phyloP scores from a whole-genome alignment of 2,113 vertebrate genomes.

The Poecilia latipinna region DNA sequence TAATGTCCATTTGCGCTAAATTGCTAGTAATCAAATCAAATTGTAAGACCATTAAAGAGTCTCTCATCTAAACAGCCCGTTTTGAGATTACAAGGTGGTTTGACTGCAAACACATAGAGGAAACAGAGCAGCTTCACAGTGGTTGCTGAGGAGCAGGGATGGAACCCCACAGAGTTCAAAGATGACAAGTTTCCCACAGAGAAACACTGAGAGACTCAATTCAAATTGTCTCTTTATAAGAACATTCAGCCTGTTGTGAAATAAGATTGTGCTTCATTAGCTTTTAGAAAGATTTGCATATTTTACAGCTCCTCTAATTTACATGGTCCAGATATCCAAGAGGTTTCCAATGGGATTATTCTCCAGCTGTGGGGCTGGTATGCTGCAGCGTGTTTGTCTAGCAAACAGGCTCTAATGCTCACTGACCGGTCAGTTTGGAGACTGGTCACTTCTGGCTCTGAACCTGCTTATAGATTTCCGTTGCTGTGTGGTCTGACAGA shows the following conservation, averaged over 20 bases:
- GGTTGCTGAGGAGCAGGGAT: constrained; percentile 56
- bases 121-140: constrained; percentile 31
- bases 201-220: constrained; percentile 61
- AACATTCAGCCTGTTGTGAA: constrained; percentile 69
- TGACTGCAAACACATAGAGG: constrained; percentile 4
- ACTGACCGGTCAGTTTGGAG: constrained; percentile 53
- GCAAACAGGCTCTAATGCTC: constrained; percentile 76
- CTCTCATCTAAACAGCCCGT: neutral
- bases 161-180: constrained; percentile 70
- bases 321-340: constrained; percentile 64
- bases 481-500: constrained; percentile 89
- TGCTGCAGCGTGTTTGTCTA: constrained; percentile 80
- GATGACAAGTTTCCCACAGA: constrained; percentile 79
- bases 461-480: constrained; percentile 93
- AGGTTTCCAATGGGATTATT: constrained; percentile 67
- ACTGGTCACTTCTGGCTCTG: constrained; percentile 81
- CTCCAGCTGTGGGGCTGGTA: constrained; percentile 72
- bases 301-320: constrained; percentile 65
- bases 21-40: neutral
- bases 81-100: neutral
- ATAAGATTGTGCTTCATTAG: constrained; percentile 74
- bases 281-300: constrained; percentile 76
- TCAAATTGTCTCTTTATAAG: constrained; percentile 53
- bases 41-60: neutral
- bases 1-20: neutral